A percentile compares a stretch with the other conserved stretches of the same genome.
These are phyloP conservation scores for Bombus difficillimus DNA, from an alignment of 1,140 invertebrate species.

Conservation along the genomic window DNA sequence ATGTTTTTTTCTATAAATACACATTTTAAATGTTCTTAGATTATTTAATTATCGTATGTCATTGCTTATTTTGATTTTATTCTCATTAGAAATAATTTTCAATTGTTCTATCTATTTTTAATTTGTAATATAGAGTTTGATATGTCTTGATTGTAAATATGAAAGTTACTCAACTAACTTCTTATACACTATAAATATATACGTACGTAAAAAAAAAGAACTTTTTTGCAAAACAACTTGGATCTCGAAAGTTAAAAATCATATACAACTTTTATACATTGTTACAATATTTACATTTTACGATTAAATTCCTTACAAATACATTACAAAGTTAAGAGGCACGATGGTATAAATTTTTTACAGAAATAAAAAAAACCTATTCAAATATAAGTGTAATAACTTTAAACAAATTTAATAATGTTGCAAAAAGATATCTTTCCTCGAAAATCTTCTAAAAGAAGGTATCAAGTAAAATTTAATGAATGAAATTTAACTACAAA, in stretches of 20 bases:
- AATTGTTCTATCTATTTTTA: conserved; percentile 36
- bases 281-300: conserved; percentile 46
- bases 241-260: conserved; percentile 26
- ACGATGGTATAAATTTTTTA: conserved; percentile 52
- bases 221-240: conserved; percentile 30
- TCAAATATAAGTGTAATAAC: neutral
- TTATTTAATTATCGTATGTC: conserved; percentile 16
- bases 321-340: conserved; percentile 40
- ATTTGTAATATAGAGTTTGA: conserved; percentile 34
- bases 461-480: neutral
- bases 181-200: neutral
- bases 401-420: conserved; percentile 8
- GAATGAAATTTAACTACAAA: neutral
- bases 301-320: conserved; percentile 30
- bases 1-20: neutral
- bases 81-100: conserved; percentile 23
- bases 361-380: conserved; percentile 13
- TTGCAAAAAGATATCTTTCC: neutral
- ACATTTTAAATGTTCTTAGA: conserved; percentile 24
- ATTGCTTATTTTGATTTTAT: conserved; percentile 29
- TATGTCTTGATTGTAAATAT: conserved; percentile 35
- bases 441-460: neutral
- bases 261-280: conserved; percentile 54
- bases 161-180: conserved; percentile 15
- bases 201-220: conserved; percentile 8